Conservation (phyloP, 2,888 invertebrate genomes). For the Luperina nickerlii region DNA sequence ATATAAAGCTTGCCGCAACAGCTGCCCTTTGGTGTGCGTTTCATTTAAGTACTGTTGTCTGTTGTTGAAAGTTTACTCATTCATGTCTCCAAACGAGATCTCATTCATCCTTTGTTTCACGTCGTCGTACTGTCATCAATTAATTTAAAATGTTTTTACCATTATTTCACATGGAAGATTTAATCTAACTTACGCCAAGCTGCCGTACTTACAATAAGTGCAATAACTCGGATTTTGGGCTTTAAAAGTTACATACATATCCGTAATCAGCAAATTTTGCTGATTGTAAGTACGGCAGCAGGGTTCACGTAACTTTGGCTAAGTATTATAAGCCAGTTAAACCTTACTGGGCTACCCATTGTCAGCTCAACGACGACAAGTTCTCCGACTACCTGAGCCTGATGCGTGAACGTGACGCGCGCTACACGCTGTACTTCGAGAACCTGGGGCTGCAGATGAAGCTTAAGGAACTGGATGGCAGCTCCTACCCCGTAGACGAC, state of each 20-base stretch:
- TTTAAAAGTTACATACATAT: too few relatives aligned
- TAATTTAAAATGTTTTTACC: neutral
- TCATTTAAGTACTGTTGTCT: neutral
- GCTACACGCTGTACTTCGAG: slow-evolving; percentile 86
- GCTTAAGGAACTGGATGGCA: slow-evolving; percentile 81
- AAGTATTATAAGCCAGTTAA: neutral
- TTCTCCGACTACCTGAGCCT: slow-evolving; percentile 83
- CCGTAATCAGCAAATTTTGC: too few relatives aligned
- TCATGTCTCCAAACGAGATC: neutral
- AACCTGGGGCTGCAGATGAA: slow-evolving; percentile 83
- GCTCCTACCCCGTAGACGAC: slow-evolving; percentile 70
- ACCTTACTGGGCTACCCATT: neutral
- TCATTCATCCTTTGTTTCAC: neutral
- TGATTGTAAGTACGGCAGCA: too few relatives aligned
- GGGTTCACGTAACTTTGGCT: too few relatives aligned
- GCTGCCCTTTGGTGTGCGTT: neutral
- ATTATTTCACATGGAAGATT: neutral
- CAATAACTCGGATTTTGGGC: too few relatives aligned
- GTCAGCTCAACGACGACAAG: slow-evolving; percentile 81
- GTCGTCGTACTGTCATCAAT: neutral
- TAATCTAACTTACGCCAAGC: neutral
- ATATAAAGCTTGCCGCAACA: neutral
- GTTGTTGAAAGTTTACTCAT: neutral
- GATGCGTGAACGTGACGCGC: slow-evolving; percentile 85
- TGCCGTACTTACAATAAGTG: too few relatives aligned